Evolutionary conservation across 2,888 invertebrate genomes (phyloP), one percentile per base, ranked within the genome.

Genomic region (Caenorhabditis sulstoni): DNA sequence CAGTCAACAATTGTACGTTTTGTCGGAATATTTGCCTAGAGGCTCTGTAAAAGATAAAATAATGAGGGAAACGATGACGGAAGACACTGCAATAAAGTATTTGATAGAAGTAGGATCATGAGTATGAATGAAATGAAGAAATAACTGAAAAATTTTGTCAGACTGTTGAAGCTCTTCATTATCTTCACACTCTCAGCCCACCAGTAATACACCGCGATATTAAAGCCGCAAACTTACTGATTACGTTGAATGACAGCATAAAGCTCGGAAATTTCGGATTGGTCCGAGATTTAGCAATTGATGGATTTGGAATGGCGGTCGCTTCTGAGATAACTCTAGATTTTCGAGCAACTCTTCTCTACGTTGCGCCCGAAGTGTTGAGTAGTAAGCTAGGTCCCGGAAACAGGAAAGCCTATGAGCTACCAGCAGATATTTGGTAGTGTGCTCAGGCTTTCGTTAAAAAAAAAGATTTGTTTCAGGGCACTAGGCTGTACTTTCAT

Each of bases 181-280:
- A 82, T 65, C 59, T 86, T 7, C 86, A 86, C 53, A 73, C 73
- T 5, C 71, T 84, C 12, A 50, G 59, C 22, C 81, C 82, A 2
- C 80, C 82, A n/a, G 66, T 86, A 11, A 66, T 85, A 44, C 86
- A 86, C 66, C 58, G 81, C 3, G 86, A 86, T 61, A 79, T 86
- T 22, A 86, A 86, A 80, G 81, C 86, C n/a, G 82, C 86, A 12
- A 86, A 86, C 44, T 37, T 86, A 2, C 52, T 86, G 4, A 79
- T 86, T 14, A 80, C 85, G 20, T 55, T 66, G 4, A 61, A 55
- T 20, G 85, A 86, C 65, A 78, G 79, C 35, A 83, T 86, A 50
- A 86, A 86, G 59, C 58, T 86, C 20, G 84, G 83, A 9, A 85
- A 86, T 44, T 86, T 86, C 45, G 86, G 86, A 2, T 71, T 86